Evolutionary conservation across 2,888 invertebrate species (phyloP).

Genomic region (Sarcophaga carnaria): DNA sequence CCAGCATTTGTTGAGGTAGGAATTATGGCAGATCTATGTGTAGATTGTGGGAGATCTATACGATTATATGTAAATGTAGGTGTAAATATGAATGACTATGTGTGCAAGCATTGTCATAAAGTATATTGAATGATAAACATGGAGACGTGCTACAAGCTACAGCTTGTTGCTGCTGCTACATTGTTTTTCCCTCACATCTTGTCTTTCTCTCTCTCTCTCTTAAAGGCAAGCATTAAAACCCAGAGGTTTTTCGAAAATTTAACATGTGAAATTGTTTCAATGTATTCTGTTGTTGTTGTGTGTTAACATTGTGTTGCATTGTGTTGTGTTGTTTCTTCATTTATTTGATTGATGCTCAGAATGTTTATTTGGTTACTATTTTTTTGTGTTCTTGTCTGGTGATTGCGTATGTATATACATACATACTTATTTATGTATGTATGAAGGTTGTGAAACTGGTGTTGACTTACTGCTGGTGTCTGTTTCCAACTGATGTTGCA

Average conservation of each 20-base stretch:
- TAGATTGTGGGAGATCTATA: too few species aligned
- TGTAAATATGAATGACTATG: neutral
- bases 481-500: neutral
- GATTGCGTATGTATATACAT: neutral
- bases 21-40: neutral
- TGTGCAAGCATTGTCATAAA: neutral
- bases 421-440: too few species aligned
- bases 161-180: conserved; percentile 21
- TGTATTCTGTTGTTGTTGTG: neutral
- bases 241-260: conserved; percentile 18
- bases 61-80: neutral
- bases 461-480: neutral
- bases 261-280: conserved; percentile 18
- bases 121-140: neutral
- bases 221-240: neutral
- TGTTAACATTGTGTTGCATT: neutral
- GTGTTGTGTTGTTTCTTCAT: conserved; percentile 19
- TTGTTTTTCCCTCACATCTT: neutral
- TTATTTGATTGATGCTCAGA: conserved; percentile 36
- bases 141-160: neutral
- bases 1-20: neutral
- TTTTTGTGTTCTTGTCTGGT: neutral
- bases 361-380: conserved; percentile 33
- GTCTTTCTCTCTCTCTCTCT: neutral
- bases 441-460: too few species aligned